Evolutionary conservation across 2,888 invertebrate species (phyloP).

Genomic region (Pammene fasciana): DNA sequence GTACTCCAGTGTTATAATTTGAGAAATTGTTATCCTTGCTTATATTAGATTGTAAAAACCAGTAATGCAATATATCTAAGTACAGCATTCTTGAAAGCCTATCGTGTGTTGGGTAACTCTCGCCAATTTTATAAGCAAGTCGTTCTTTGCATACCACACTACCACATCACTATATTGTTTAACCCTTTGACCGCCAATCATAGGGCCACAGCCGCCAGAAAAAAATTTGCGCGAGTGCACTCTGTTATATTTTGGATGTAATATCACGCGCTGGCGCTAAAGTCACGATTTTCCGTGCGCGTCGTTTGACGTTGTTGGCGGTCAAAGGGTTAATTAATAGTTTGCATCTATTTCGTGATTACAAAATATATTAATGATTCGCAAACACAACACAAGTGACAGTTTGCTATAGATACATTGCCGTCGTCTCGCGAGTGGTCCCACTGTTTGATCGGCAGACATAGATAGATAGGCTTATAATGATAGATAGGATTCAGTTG

Average conservation of each 20-base stretch:
- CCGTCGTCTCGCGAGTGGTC: slow-evolving; percentile 26
- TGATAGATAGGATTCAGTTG: slow-evolving; percentile 53
- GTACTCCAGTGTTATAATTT: slow-evolving; percentile 45
- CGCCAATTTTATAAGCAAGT: background rate
- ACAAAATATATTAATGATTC: background rate
- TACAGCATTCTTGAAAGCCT: slow-evolving; percentile 20
- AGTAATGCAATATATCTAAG: slow-evolving; percentile 7
- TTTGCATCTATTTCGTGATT: slow-evolving; percentile 2
- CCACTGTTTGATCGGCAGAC: slow-evolving; percentile 6
- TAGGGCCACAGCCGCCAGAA: too few species aligned
- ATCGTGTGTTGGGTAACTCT: background rate
- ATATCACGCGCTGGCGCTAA: too few species aligned
- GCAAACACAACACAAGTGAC: background rate
- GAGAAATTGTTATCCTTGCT: slow-evolving; percentile 43
- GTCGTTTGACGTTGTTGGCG: too few species aligned
- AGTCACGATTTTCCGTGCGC: too few species aligned
- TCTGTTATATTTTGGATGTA: too few species aligned
- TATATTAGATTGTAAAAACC: background rate
- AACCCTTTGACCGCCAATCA: too few species aligned
- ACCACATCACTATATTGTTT: slow-evolving; percentile 11
- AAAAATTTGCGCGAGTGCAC: too few species aligned
- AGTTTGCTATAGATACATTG: slow-evolving; percentile 10
- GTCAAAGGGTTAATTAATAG: too few species aligned
- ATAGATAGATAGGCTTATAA: slow-evolving; percentile 44
- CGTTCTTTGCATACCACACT: background rate